Base-by-base conservation (phyloP, 2,888 invertebrate species). In the Sphaerophoria taeniata region DNA sequence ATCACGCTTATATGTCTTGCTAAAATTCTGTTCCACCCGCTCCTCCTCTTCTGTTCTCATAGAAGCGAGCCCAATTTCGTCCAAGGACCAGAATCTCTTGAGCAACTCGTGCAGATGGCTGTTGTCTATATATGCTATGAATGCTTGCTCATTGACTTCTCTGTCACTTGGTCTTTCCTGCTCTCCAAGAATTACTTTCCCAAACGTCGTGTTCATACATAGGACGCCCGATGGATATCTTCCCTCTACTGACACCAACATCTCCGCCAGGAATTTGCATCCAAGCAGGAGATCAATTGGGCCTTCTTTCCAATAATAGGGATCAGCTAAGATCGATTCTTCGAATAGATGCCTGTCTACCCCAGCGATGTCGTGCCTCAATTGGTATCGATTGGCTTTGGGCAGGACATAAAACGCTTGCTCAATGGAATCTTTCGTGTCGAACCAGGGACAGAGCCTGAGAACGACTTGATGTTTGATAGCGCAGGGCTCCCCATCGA, bases 401-500 rank as follows among this genome's bases (percentile, higher is more conserved):
- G 53, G 55, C 16, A 43, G 14, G 7, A 55, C 9, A 6, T n/a
- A 53, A 7, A 69, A 53, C 31, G 36, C 53, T 24, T 69, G 53
- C 36, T 69, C 67, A 3, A 69, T 55, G 7, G 36, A 16, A 7
- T 24, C 33, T 6, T 43, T 6, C 11, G 55, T 53, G 12, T 43
- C 31, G 43, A 69, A 69, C 67, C 67, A 69, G 12, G 53, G 39
- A 7, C 0, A n/a, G n/a, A n/a, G n/a, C n/a, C n/a, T n/a, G n/a
- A n/a, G n/a, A n/a, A n/a, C n/a, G n/a, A n/a, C n/a, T 51, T 67
- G 51, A 43, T 53, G n/a, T 43, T 16, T 53, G 11, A 67, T 39
- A 4, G 16, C 24, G 53, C 51, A 67, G 0, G 39, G 36, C 31
- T 36, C 34, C 0, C 39, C 51, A 11, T 49, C 53, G n/a, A n/a